These are phyloP conservation scores for Neotoma lepida DNA, from an alignment of 2,113 vertebrate genomes.

Conservation along the genomic window DNA sequence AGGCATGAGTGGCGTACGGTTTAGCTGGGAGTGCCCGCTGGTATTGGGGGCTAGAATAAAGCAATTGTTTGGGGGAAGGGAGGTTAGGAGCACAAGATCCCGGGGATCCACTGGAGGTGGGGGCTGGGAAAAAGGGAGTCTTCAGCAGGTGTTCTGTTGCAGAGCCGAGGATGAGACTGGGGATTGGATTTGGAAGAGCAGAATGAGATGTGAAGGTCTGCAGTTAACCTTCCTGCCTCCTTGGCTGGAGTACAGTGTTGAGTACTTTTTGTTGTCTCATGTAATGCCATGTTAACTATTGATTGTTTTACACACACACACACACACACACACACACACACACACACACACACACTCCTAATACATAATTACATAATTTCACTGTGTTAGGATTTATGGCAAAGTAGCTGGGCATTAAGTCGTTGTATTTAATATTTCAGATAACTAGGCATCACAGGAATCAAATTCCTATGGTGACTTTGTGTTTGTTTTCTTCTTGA, in stretches of 20 bases:
- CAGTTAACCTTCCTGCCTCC: not conserved
- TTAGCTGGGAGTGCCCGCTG: not conserved
- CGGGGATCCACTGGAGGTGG: too few relatives aligned
- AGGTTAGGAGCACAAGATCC: not conserved
- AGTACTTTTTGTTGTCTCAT: not conserved
- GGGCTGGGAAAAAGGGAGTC: not conserved
- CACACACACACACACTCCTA: too few relatives aligned
- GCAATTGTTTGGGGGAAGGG: too few relatives aligned
- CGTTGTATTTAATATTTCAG: slow-evolving; percentile 44
- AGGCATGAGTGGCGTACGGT: not conserved
- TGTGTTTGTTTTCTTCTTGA: slow-evolving; percentile 13
- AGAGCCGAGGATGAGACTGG: not conserved
- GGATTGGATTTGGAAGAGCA: not conserved
- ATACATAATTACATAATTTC: not conserved
- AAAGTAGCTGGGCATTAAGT: not conserved
- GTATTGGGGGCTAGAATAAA: not conserved
- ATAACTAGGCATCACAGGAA: not conserved
- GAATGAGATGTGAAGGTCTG: not conserved
- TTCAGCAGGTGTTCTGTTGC: not conserved
- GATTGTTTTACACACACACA: too few relatives aligned
- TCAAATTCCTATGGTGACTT: slow-evolving; percentile 27
- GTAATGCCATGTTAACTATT: not conserved
- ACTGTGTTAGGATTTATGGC: slow-evolving; percentile 59
- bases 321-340: too few relatives aligned
- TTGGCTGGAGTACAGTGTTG: not conserved